Evolutionary conservation across 2,888 invertebrate genomes (phyloP).

Genomic region (Cataglyphis cursor): DNA sequence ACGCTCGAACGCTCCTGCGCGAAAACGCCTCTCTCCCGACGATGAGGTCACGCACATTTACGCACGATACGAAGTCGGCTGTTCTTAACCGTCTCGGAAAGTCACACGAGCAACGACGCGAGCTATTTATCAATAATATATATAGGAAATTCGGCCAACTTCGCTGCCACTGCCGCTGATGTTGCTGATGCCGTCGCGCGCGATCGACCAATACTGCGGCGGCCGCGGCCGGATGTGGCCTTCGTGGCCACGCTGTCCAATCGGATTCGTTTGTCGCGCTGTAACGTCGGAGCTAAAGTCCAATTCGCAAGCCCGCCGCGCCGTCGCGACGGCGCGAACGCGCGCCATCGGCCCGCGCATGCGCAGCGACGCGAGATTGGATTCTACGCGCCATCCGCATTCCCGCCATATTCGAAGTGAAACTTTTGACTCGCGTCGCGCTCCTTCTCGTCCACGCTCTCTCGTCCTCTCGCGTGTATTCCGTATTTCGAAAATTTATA

Average conservation of each 20-base stretch:
- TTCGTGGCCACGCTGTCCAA: conserved; percentile 78
- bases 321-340: neutral
- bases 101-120: conserved; percentile 75
- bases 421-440: neutral
- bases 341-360: neutral
- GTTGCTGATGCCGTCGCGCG: conserved; percentile 48
- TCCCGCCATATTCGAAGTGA: conserved; percentile 10
- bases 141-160: conserved; percentile 80
- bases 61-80: conserved; percentile 63
- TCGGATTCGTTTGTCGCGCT: conserved; percentile 70
- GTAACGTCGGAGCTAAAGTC: conserved; percentile 73
- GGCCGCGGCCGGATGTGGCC: conserved; percentile 82
- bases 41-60: conserved; percentile 18
- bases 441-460: neutral
- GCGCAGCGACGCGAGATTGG: neutral
- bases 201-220: conserved; percentile 83
- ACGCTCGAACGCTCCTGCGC: neutral
- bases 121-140: conserved; percentile 80
- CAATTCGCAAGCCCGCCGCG: conserved; percentile 61
- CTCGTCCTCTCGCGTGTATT: no score
- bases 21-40: conserved; percentile 54
- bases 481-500: neutral
- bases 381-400: neutral
- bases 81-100: conserved; percentile 59
- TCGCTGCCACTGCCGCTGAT: conserved; percentile 76